phyloP scores from a whole-genome alignment of 2,797 vertebrate species.

The Gobionotothen gibberifrons region DNA sequence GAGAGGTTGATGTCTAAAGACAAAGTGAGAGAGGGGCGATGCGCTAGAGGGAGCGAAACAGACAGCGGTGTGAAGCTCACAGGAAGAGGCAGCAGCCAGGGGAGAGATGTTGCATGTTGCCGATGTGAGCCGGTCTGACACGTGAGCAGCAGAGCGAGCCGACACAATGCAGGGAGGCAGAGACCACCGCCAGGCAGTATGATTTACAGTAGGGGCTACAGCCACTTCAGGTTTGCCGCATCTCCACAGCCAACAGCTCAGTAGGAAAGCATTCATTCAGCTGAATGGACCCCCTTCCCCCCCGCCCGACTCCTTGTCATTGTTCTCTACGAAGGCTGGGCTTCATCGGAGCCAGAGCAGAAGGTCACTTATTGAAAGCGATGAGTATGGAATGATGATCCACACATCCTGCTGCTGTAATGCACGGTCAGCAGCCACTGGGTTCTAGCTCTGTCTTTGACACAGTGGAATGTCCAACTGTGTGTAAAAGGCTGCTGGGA shows the following conservation, averaged over 20 bases:
- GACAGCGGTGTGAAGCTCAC: conserved; percentile 77
- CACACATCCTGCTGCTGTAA: neutral
- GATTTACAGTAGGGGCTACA: conserved; percentile 67
- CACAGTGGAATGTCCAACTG: neutral
- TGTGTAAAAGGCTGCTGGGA: neutral
- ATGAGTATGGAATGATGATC: neutral
- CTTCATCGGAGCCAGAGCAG: conserved; percentile 12
- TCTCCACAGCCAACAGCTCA: conserved; percentile 61
- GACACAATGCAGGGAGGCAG: conserved; percentile 66
- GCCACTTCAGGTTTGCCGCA: conserved; percentile 66
- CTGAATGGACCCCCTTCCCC: conserved; percentile 32
- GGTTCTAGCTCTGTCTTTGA: neutral
- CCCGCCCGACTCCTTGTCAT: conserved; percentile 22
- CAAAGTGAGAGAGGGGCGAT: conserved; percentile 65
- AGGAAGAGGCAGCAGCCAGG: conserved; percentile 79
- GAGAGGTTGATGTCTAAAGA: conserved; percentile 67
- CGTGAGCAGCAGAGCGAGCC: conserved; percentile 71
- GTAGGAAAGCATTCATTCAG: conserved; percentile 57
- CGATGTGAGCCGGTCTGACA: conserved; percentile 76
- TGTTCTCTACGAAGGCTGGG: conserved; percentile 36
- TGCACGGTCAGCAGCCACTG: neutral
- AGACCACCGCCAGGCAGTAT: conserved; percentile 65
- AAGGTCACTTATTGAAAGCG: conserved; percentile 44
- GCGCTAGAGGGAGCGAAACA: conserved; percentile 61
- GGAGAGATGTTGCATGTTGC: conserved; percentile 71